Base-by-base conservation (phyloP, 2,113 vertebrate genomes). In the Neolamprologus fasciatus region DNA sequence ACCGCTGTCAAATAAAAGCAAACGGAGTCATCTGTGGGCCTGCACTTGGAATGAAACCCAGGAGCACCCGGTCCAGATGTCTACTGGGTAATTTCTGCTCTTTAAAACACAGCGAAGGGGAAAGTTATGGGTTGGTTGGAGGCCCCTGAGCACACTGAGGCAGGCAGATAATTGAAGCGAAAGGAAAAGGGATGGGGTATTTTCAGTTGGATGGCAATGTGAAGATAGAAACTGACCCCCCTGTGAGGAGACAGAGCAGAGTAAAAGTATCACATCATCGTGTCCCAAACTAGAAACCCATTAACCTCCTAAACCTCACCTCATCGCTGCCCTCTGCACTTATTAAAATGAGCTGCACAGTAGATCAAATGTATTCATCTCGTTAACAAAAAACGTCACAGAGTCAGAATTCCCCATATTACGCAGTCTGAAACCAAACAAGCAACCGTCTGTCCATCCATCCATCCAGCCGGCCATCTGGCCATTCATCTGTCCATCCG, bases 1-100 rank as follows among this genome's bases (percentile, higher is more conserved):
- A 90, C 81, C 2, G 7, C 55, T 88, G 86, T 91, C 79, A 83
- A 81, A 91, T 86, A 11, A 73, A 87, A 83, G 42, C 86, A 61
- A 86, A 81, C 58, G 4, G 47, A 84, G 61, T 79, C 58, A 14
- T 45, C 23, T 7, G 19, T 83, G 68, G 50, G 68, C 3, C 40
- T 40, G 37, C 16, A 12, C 66, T 51, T 61, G 37, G 83, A 89
- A 12, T 35, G 31, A 76, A 89, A 73, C n/a, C 76, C 45, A 8
- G 40, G 79, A 81, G 71, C 23, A 54, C 63, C 45, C 45, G 4
- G 40, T 54, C 86, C 86, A 91, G 80, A 78, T 86, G 83, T 81
- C 55, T 42, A 28, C 84, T 54, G 85, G 83, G 40, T 87, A 16
- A 86, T 82, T 86, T 87, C 7, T 40, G 71, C 61, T 66, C 19